A percentile compares a stretch with the other conserved stretches of the same genome.
phyloP scores from a whole-genome alignment of 2,113 vertebrate species.

The Urocynchramus pylzowi region DNA sequence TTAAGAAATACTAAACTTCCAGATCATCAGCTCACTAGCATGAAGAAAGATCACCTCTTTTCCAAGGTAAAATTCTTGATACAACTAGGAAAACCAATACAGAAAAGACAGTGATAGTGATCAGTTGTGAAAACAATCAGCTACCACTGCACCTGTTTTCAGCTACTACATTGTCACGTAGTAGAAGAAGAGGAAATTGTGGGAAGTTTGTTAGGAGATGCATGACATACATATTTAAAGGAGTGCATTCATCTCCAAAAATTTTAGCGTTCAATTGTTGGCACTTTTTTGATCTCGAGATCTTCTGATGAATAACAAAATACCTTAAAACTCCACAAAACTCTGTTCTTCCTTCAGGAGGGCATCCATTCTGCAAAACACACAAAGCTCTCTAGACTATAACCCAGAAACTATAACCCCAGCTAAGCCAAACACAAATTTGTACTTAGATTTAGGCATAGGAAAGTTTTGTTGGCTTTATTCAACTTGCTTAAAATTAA shows the following conservation, averaged over 20 bases:
- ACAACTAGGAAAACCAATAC: neutral
- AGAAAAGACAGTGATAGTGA: neutral
- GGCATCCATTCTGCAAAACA: neutral
- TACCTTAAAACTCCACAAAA: neutral
- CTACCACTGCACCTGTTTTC: neutral
- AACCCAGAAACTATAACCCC: neutral
- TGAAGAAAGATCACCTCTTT: neutral
- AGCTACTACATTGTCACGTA: neutral
- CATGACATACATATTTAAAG: neutral
- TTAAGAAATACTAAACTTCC: neutral
- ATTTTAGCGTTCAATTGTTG: neutral
- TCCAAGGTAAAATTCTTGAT: neutral
- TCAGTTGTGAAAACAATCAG: neutral
- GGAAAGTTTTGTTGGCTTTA: constrained; percentile 13
- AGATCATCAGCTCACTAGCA: neutral
- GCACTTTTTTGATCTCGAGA: neutral
- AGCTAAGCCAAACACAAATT: neutral
- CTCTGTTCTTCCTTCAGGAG: neutral
- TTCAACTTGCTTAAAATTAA: neutral
- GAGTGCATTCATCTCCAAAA: neutral
- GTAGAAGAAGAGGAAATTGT: neutral
- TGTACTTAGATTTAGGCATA: constrained; percentile 30
- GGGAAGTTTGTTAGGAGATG: neutral
- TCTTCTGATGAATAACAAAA: neutral
- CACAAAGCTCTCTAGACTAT: neutral